Percentiles rank a stretch among this genome's conserved stretches.
These are phyloP conservation scores for Mohoua ochrocephala DNA, from an alignment of 2,113 vertebrate genomes.

Conservation along the genomic window DNA sequence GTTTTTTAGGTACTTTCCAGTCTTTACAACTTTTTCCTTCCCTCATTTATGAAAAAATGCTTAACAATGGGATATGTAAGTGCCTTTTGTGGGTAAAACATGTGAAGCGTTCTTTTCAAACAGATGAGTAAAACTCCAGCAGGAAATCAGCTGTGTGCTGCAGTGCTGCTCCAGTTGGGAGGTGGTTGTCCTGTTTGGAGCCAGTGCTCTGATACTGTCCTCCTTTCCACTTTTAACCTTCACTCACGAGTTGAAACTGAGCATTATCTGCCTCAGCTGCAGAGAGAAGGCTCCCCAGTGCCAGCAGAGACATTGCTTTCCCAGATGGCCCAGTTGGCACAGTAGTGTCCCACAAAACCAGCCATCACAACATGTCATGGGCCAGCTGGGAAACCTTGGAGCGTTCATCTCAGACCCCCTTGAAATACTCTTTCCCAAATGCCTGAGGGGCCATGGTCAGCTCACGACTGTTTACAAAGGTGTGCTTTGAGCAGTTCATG, in stretches of 20 bases:
- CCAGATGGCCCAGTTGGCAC: rapidly evolving
- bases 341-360: background rate
- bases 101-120: background rate
- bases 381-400: background rate
- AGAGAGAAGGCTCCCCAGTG: background rate
- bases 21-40: background rate
- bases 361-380: too few relatives aligned
- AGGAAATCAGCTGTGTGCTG: rapidly evolving
- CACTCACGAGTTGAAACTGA: background rate
- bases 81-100: background rate
- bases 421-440: background rate
- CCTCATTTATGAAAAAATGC: background rate
- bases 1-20: background rate
- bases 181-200: background rate
- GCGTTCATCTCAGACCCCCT: background rate
- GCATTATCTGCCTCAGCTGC: background rate
- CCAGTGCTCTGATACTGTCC: background rate
- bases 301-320: background rate
- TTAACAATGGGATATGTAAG: background rate
- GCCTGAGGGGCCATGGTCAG: rapidly evolving
- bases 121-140: background rate
- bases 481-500: background rate
- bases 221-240: background rate
- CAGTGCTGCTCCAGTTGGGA: background rate
- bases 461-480: background rate